phyloP scores from a whole-genome alignment of 2,113 vertebrate species.

The Notothenia coriiceps region DNA sequence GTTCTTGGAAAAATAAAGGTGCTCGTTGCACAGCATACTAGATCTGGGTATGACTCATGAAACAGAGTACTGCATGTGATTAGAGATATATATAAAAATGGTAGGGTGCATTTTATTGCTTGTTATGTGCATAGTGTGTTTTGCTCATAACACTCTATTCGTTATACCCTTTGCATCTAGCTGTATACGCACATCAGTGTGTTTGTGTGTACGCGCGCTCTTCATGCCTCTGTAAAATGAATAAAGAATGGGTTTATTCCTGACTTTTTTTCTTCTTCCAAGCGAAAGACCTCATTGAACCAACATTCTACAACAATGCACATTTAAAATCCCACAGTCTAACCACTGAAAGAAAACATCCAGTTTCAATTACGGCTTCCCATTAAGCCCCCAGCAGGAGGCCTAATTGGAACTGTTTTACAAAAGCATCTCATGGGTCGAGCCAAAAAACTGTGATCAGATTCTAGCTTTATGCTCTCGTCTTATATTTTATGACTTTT shows the following conservation, averaged over 20 bases:
- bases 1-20: constrained; percentile 66
- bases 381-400: constrained; percentile 47
- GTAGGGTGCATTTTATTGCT: constrained; percentile 37
- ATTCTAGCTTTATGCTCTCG: constrained; percentile 23
- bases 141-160: constrained; percentile 45
- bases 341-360: constrained; percentile 40
- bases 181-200: not conserved
- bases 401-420: constrained; percentile 49
- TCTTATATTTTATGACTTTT: constrained; percentile 26
- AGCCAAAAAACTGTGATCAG: constrained; percentile 18
- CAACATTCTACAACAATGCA: constrained; percentile 35
- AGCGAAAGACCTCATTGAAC: constrained; percentile 33
- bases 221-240: constrained; percentile 6
- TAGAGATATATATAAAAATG: constrained; percentile 57
- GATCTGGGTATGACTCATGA: constrained; percentile 60
- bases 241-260: constrained; percentile 2
- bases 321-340: constrained; percentile 22
- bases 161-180: not conserved
- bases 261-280: constrained; percentile 1
- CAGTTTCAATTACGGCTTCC: constrained; percentile 47
- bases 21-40: constrained; percentile 30
- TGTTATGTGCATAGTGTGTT: constrained; percentile 52
- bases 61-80: constrained; percentile 56
- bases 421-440: constrained; percentile 2
- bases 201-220: constrained; percentile 4